These are phyloP conservation scores for Listronotus bonariensis DNA, from an alignment of 1,140 invertebrate species.

Conservation along the genomic window DNA sequence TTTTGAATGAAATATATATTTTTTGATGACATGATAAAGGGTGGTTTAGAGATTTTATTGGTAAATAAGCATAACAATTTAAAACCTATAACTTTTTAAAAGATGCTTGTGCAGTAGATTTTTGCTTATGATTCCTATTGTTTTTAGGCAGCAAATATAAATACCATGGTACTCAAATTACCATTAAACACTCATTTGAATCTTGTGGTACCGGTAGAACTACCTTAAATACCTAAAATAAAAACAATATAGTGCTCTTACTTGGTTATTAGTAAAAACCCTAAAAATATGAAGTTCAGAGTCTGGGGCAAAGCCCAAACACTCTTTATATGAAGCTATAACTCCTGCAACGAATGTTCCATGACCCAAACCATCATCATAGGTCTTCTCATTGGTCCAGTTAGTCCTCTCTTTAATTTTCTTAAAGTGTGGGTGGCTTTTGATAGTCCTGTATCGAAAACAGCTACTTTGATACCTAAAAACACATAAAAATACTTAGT, in stretches of 20 bases:
- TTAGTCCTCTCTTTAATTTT: slow-evolving; percentile 92
- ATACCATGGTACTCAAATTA: too few relatives aligned
- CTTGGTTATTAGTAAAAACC: slow-evolving; percentile 95
- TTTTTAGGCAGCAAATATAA: too few relatives aligned
- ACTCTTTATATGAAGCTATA: slow-evolving; percentile 87
- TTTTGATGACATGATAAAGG: too few relatives aligned
- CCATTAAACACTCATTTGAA: too few relatives aligned
- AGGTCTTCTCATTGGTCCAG: slow-evolving; percentile 95
- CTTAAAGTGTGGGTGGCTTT: slow-evolving; percentile 91
- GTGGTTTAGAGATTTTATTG: too few relatives aligned
- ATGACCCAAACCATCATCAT: slow-evolving; percentile 91
- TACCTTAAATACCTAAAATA: too few relatives aligned
- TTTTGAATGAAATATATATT: too few relatives aligned
- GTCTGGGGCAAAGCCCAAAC: slow-evolving; percentile 93
- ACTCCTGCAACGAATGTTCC: slow-evolving; percentile 97
- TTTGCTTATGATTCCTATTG: too few relatives aligned
- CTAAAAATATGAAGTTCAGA: slow-evolving; percentile 93
- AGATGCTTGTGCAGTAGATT: too few relatives aligned
- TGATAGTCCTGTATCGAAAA: slow-evolving; percentile 95
- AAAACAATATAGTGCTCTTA: slow-evolving; percentile 51
- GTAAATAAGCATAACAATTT: too few relatives aligned
- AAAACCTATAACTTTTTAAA: too few relatives aligned
- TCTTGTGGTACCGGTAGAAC: too few relatives aligned
- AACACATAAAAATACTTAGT: background rate
- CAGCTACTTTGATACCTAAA: slow-evolving; percentile 78